These are phyloP conservation scores for Zosterops lateralis DNA, from an alignment of 2,113 vertebrate species.

Conservation along the genomic window DNA sequence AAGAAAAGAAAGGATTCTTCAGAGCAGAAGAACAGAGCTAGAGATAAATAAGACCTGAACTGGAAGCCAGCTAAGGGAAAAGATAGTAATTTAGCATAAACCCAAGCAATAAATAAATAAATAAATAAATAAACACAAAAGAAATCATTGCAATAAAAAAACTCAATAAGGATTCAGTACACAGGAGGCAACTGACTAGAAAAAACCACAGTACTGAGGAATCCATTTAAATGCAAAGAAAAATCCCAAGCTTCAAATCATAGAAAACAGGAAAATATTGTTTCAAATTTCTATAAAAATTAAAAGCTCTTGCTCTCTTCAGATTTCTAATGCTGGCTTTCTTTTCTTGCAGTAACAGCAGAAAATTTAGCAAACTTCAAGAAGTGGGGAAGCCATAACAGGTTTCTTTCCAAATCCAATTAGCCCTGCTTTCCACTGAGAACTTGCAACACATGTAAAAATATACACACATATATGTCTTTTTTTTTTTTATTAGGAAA, in stretches of 20 bases:
- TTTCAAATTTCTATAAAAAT: neutral
- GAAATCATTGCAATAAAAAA: neutral
- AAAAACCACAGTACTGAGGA: neutral
- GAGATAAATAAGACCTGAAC: neutral
- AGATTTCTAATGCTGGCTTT: neutral
- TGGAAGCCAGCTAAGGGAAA: neutral
- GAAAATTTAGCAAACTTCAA: neutral
- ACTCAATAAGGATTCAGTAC: neutral
- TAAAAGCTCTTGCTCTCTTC: neutral
- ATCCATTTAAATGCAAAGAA: neutral
- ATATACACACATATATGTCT: neutral
- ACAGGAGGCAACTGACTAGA: neutral
- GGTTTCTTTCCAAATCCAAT: conserved; percentile 18
- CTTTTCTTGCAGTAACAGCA: neutral
- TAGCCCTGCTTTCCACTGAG: neutral
- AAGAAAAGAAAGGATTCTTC: neutral
- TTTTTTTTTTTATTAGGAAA: neutral
- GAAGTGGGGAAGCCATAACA: neutral
- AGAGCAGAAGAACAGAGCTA: neutral
- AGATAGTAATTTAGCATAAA: neutral
- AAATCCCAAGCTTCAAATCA: neutral
- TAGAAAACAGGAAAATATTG: neutral
- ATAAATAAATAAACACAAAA: neutral
- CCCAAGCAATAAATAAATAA: neutral
- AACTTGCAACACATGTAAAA: neutral